Evolutionary conservation across 2,888 invertebrate genomes (phyloP).

Genomic region (Andrena chrysosceles): DNA sequence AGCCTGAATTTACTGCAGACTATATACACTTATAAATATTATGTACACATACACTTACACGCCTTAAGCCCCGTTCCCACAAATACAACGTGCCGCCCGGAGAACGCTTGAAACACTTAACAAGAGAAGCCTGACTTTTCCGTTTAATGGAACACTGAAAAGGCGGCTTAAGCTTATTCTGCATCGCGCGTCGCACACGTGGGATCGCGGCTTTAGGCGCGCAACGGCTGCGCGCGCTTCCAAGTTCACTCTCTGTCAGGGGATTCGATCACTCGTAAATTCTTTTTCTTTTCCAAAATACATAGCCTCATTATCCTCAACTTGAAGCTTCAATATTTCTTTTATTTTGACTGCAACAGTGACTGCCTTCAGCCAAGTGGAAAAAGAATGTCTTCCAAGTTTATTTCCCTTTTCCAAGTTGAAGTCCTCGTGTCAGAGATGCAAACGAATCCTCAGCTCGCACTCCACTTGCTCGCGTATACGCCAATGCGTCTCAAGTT

Average conservation of each 20-base stretch:
- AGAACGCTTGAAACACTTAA: not conserved
- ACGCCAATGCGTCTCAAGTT: not conserved
- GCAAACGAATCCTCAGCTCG: not conserved
- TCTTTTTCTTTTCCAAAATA: not conserved
- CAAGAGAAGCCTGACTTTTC: not conserved
- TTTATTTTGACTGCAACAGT: not conserved
- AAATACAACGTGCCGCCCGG: not conserved
- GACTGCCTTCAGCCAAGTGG: not conserved
- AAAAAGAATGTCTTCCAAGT: not conserved
- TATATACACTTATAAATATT: constrained; percentile 73
- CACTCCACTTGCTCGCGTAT: not conserved
- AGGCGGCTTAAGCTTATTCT: not conserved
- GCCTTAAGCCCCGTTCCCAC: not conserved
- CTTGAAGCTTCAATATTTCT: not conserved
- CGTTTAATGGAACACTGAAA: not conserved
- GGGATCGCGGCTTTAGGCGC: constrained; percentile 22
- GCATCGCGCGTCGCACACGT: constrained; percentile 33
- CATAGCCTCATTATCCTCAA: not conserved
- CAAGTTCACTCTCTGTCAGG: constrained; percentile 5
- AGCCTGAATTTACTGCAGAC: constrained; percentile 79
- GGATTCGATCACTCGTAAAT: not conserved
- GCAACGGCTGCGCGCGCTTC: constrained; percentile 28
- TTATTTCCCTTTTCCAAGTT: not conserved
- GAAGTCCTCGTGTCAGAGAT: not conserved
- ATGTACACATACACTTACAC: constrained; percentile 59